Evolutionary conservation across 2,888 invertebrate genomes (phyloP).

Genomic region (Cistogaster globosa): DNA sequence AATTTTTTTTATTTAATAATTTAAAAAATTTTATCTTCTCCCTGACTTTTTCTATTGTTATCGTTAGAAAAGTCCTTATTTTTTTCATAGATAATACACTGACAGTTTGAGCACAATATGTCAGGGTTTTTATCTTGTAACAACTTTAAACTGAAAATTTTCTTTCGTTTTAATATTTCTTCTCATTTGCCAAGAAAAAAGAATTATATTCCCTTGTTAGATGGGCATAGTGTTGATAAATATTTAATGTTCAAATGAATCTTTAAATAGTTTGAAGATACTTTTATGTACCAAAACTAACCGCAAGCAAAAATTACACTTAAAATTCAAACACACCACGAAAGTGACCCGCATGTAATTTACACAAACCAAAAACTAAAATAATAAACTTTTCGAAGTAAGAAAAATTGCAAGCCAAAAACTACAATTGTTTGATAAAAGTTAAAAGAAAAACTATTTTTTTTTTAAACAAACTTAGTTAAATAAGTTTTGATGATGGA

Average conservation of each 20-base stretch:
- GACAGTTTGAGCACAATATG: conserved; percentile 9
- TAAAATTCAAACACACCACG: conserved; percentile 46
- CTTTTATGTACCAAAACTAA: conserved; percentile 38
- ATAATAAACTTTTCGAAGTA: conserved; percentile 26
- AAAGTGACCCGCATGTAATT: conserved; percentile 65
- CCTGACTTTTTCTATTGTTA: too few relatives aligned
- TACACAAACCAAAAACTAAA: conserved; percentile 40
- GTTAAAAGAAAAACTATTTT: conserved; percentile 8
- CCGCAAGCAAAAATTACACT: conserved; percentile 40
- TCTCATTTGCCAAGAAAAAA: not conserved
- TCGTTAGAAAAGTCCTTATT: too few relatives aligned
- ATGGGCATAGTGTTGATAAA: conserved; percentile 63
- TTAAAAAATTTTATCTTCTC: too few relatives aligned
- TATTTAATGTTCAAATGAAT: conserved; percentile 58
- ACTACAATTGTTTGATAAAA: conserved; percentile 12
- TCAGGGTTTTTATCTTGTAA: conserved; percentile 47
- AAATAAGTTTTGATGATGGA: conserved; percentile 34
- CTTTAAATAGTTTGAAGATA: conserved; percentile 49
- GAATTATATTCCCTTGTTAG: conserved; percentile 44
- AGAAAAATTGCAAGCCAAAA: conserved; percentile 18
- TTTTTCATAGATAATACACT: not conserved
- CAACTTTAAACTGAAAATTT: not conserved
- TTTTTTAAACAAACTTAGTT: conserved; percentile 3
- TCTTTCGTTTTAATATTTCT: not conserved
- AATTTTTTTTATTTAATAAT: too few relatives aligned